A percentile compares a stretch with the other conserved stretches of the same genome.
Conservation (phyloP, 2,888 invertebrate species). For the Eupithecia subumbrata region DNA sequence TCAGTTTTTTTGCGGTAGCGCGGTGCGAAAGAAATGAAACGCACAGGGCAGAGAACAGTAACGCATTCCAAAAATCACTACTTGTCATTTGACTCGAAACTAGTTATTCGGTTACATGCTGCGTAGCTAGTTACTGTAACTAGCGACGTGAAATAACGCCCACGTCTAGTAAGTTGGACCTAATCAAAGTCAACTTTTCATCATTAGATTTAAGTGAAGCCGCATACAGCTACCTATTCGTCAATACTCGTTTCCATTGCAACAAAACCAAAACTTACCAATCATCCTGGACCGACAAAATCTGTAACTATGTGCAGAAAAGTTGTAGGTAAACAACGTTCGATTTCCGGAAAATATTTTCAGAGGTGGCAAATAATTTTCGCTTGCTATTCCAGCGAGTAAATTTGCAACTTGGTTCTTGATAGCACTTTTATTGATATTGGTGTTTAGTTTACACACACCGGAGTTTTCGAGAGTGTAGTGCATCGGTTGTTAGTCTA, state of each 20-base stretch:
- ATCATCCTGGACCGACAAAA: neutral
- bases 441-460: neutral
- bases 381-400: neutral
- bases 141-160: too few relatives aligned
- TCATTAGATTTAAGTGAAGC: neutral
- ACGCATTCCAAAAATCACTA: too few relatives aligned
- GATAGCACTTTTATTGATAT: slow-evolving; percentile 5
- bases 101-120: too few relatives aligned
- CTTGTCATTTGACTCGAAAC: too few relatives aligned
- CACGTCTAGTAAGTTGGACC: too few relatives aligned
- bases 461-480: neutral
- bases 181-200: neutral
- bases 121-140: too few relatives aligned
- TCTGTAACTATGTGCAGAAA: neutral
- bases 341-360: slow-evolving; percentile 4
- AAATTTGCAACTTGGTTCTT: neutral
- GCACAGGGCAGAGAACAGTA: too few relatives aligned
- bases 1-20: too few relatives aligned
- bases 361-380: neutral
- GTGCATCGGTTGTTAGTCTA: neutral
- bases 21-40: too few relatives aligned
- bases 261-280: neutral
- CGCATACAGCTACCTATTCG: neutral
- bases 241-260: neutral
- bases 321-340: neutral